Conservation (phyloP, 2,888 invertebrate species). For the Drosophila putrida region DNA sequence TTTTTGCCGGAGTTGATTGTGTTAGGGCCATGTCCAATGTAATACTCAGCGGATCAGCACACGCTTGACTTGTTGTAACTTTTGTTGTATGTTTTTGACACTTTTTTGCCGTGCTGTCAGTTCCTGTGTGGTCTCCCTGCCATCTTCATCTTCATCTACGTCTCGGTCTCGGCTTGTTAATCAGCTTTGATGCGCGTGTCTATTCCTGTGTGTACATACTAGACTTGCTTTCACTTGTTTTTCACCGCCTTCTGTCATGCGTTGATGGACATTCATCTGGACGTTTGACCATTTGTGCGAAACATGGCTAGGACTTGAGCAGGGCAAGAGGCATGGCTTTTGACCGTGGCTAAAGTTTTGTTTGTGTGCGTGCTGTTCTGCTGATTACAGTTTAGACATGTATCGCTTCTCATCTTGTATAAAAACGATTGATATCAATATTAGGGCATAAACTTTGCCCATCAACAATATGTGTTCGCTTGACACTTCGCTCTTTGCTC, state of each 20-base stretch:
- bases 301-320: slow-evolving; percentile 1
- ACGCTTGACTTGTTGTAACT: slow-evolving; percentile 70
- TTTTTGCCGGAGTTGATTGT: slow-evolving; percentile 39
- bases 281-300: slow-evolving; percentile 4
- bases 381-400: slow-evolving; percentile 59
- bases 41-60: slow-evolving; percentile 62
- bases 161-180: slow-evolving; percentile 56
- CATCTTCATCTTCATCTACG: neutral
- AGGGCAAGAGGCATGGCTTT: neutral
- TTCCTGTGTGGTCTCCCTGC: slow-evolving; percentile 11
- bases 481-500: no score
- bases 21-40: slow-evolving; percentile 28
- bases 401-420: slow-evolving; percentile 46
- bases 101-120: slow-evolving; percentile 48
- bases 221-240: slow-evolving; percentile 18
- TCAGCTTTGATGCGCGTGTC: slow-evolving; percentile 72
- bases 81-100: slow-evolving; percentile 69
- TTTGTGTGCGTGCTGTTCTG: slow-evolving; percentile 54
- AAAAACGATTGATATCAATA: slow-evolving; percentile 81
- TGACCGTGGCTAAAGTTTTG: slow-evolving; percentile 41
- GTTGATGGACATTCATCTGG: slow-evolving; percentile 44
- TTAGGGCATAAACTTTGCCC: slow-evolving; percentile 59
- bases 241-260: slow-evolving; percentile 47
- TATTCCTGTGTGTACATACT: slow-evolving; percentile 21
- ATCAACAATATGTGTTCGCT: slow-evolving; percentile 42